phyloP scores from a whole-genome alignment of 2,888 invertebrate species.

The Arctia plantaginis region DNA sequence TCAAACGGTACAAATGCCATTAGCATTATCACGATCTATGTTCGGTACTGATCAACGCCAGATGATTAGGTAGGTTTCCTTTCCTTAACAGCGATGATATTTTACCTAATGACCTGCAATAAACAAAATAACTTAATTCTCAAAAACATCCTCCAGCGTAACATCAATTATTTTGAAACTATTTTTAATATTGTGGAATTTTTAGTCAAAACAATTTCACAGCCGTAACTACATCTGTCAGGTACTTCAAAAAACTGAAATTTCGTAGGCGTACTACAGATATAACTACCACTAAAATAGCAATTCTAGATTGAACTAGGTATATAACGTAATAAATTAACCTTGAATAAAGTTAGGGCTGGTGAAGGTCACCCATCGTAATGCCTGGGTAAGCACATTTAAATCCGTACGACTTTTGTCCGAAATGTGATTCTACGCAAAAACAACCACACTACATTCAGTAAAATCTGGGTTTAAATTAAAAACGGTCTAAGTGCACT shows the following conservation, averaged over 20 bases:
- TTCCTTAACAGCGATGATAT: neutral
- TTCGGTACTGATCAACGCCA: neutral
- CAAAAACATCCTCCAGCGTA: neutral
- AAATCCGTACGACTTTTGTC: neutral
- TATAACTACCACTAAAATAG: neutral
- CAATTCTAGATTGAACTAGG: neutral
- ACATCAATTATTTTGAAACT: neutral
- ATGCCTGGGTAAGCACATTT: conserved; percentile 2
- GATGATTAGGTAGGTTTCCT: neutral
- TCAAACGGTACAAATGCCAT: conserved; percentile 11
- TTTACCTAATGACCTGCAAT: neutral
- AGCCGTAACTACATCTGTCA: neutral
- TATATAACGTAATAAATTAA: conserved; percentile 6
- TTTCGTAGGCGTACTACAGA: neutral
- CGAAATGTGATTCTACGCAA: neutral
- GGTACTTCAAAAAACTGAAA: neutral
- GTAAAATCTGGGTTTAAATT: neutral
- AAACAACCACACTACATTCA: neutral
- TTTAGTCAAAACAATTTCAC: conserved; percentile 1
- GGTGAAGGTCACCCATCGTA: conserved; percentile 42
- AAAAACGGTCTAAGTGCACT: conserved; percentile 31
- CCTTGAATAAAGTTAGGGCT: conserved; percentile 41
- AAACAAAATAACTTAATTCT: neutral
- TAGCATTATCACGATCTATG: neutral
- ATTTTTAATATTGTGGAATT: neutral